Evolutionary conservation across 2,113 vertebrate genomes (phyloP).

Genomic region (Pedetes capensis): DNA sequence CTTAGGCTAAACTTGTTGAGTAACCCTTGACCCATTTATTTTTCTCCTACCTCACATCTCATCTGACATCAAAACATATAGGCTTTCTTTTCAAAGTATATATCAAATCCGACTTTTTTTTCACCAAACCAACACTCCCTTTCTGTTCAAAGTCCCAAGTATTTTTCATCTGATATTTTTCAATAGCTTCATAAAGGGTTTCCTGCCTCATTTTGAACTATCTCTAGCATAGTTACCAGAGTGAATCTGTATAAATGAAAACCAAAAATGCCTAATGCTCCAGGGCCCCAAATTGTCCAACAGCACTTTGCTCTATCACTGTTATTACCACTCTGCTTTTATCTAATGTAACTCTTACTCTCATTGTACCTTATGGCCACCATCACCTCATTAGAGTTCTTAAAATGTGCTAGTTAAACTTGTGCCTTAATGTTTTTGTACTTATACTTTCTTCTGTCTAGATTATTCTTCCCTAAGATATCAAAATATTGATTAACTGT

Average conservation of each 20-base stretch:
- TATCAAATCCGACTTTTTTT: not conserved
- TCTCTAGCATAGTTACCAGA: not conserved
- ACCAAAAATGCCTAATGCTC: not conserved
- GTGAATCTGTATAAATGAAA: not conserved
- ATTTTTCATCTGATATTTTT: not conserved
- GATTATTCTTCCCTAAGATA: not conserved
- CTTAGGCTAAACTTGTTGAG: not conserved
- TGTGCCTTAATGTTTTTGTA: not conserved
- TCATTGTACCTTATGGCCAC: not conserved
- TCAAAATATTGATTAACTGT: not conserved
- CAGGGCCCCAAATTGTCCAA: not conserved
- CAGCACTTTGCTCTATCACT: not conserved
- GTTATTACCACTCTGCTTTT: not conserved
- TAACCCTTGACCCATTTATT: not conserved
- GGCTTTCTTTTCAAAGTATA: not conserved
- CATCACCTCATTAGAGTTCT: not conserved
- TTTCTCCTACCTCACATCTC: not conserved
- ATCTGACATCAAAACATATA: not conserved
- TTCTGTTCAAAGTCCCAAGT: not conserved
- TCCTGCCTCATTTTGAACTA: not conserved
- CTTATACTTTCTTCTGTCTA: not conserved
- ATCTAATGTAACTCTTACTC: not conserved
- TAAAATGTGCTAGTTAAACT: not conserved
- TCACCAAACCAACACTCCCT: not conserved
- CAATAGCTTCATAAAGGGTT: not conserved